Base-by-base conservation (phyloP, 2,113 vertebrate species). In the Burhinus oedicnemus region DNA sequence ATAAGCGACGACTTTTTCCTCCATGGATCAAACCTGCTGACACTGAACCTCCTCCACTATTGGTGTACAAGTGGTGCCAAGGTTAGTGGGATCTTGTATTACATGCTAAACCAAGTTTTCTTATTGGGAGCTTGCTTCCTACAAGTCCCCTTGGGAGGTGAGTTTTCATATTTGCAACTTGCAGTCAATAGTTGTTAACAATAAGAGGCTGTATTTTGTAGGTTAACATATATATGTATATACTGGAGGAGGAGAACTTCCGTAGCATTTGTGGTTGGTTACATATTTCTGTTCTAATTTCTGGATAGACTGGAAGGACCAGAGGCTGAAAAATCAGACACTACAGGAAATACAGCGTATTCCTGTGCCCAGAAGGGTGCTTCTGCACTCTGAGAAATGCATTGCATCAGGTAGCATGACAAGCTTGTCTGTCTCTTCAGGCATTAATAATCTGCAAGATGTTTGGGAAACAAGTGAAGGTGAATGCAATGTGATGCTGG, bases 41-140 rank as follows among this genome's bases (percentile, higher is more conserved):
- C 97, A 99, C 99, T 8, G 99, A 99, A 83, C 99, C 99, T 5
- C 99, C 99, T 52, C 99, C 99, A 2, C 97, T 99, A 80, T 97
- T 99, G 60, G 99, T 99, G 83, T 99, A 99, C 97, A 99, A 99
- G 97, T 99, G 99, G 99, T 99, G 99, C 97, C 99, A 99, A 98
- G 99, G 99, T 99, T 91, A 97, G 97, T 42, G 32, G 5, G 15
- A 14, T 38, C 58, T 54, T 66, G 17, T 69, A 36, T 79, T 89
- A 47, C 15, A 0, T 5, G 6, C 4, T 61, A 20, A 76, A 82
- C 13, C 8, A 0, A 32, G 25, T 81, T 66, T 68, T 70, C 17
- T 62, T 36, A 0, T 2, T 2, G 1, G 18, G 8, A 30, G 1
- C 13, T 71, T 69, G 11, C 27, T 64, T 83, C 8, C 44, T 69